Conservation (phyloP, 2,797 vertebrate genomes). For the Artibeus lituratus region DNA sequence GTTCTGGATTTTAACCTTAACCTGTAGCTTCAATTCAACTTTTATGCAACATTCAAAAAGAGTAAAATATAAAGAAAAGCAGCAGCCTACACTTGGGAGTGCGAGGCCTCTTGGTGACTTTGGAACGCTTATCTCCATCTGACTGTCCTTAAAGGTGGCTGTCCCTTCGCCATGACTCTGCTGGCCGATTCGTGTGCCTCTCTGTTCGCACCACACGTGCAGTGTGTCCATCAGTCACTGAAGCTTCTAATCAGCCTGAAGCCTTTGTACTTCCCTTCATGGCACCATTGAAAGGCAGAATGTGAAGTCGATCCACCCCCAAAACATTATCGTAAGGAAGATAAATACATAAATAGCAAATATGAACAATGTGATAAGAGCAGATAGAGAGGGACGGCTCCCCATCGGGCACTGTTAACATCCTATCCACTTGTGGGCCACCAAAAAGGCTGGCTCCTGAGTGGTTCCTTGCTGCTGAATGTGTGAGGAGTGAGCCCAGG, state of each 20-base stretch:
- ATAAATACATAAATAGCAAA: not conserved
- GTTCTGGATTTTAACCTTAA: not conserved
- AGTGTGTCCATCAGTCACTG: not conserved
- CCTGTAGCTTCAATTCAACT: not conserved
- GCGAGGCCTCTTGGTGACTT: fast-evolving
- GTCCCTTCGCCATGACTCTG: fast-evolving
- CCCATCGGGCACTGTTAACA: not conserved
- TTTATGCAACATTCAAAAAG: not conserved
- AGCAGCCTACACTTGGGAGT: no score
- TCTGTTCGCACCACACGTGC: fast-evolving
- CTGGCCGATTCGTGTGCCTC: fast-evolving
- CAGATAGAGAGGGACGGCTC: not conserved
- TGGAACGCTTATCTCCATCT: not conserved
- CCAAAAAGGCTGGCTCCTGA: not conserved
- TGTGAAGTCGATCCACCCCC: fast-evolving
- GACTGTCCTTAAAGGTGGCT: not conserved
- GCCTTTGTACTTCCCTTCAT: not conserved
- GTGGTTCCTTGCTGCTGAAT: fast-evolving
- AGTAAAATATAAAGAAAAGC: not conserved
- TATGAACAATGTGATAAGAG: fast-evolving
- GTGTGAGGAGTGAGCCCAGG: fast-evolving
- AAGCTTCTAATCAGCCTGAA: not conserved
- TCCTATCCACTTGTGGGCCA: not conserved
- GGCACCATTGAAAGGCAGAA: not conserved
- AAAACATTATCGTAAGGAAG: not conserved